Conservation (phyloP, 2,113 vertebrate genomes). For the Bostrychus sinensis region DNA sequence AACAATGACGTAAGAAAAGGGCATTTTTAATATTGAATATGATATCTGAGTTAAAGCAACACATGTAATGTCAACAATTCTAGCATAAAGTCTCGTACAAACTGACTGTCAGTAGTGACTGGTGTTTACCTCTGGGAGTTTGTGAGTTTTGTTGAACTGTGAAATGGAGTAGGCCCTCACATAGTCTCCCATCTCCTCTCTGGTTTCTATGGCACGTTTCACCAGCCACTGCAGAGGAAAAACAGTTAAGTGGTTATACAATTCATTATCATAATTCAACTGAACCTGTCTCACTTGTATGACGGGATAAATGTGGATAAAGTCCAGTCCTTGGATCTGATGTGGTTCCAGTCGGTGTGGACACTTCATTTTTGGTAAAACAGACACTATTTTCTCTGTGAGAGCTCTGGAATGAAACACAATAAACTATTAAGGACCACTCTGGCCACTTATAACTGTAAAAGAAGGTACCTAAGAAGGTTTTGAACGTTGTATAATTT, state of each 20-base stretch:
- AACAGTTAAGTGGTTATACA: constrained; percentile 16
- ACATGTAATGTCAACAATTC: neutral
- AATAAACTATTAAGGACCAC: neutral
- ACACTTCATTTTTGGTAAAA: constrained; percentile 97
- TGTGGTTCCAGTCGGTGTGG: constrained; percentile 96
- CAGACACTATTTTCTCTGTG: constrained; percentile 97
- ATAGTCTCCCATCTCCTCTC: constrained; percentile 97
- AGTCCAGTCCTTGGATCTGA: constrained; percentile 98
- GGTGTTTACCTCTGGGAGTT: constrained; percentile 87
- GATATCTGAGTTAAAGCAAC: neutral
- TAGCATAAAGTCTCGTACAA: neutral
- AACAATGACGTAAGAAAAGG: neutral
- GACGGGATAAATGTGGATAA: constrained; percentile 98
- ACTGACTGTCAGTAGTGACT: neutral
- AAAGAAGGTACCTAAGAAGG: neutral
- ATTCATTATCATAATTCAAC: too few relatives aligned
- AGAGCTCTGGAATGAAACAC: constrained; percentile 82
- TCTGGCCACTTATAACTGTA: too few relatives aligned
- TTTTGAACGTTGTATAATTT: too few relatives aligned
- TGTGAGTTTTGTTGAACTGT: constrained; percentile 93
- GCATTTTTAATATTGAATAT: neutral
- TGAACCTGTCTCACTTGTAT: constrained; percentile 84
- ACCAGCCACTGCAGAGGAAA: constrained; percentile 88
- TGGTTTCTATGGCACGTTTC: constrained; percentile 96
- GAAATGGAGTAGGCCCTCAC: constrained; percentile 92